A percentile compares a stretch with the other conserved stretches of the same genome.
Evolutionary conservation across 1,140 invertebrate species (phyloP).

Genomic region (Magallana gigas): DNA sequence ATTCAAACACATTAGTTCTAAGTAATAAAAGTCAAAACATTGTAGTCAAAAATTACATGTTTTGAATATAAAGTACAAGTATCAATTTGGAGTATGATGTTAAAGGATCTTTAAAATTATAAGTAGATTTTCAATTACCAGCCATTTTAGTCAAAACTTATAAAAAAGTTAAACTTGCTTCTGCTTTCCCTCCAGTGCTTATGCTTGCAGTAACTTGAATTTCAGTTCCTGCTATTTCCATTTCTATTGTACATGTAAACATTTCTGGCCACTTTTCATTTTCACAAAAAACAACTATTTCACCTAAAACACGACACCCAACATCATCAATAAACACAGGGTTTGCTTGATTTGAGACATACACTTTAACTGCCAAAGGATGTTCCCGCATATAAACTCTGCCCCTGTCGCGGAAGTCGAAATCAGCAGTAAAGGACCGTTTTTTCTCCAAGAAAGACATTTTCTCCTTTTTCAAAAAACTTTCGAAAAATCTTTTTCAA

Average conservation of each 20-base stretch:
- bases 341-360: constrained; percentile 14
- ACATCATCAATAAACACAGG: constrained; percentile 20
- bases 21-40: no score
- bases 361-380: constrained; percentile 19
- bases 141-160: not conserved
- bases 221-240: constrained; percentile 48
- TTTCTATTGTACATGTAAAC: constrained; percentile 35
- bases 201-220: constrained; percentile 28
- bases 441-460: constrained; percentile 42
- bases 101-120: no score
- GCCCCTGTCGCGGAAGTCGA: constrained; percentile 8
- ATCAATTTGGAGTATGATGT: no score
- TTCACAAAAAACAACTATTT: constrained; percentile 2
- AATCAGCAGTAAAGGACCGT: not conserved
- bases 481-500: constrained; percentile 45
- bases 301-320: constrained; percentile 4
- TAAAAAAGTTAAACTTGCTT: constrained; percentile 5
- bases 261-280: constrained; percentile 34
- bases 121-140: no score
- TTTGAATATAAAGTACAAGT: no score
- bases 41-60: no score
- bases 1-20: no score
- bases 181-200: not conserved
- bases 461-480: constrained; percentile 30
- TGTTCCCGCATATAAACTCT: not conserved